Evolutionary conservation across 2,797 vertebrate genomes (phyloP), one percentile per base, ranked within the genome.

Genomic region (Avahi laniger): DNA sequence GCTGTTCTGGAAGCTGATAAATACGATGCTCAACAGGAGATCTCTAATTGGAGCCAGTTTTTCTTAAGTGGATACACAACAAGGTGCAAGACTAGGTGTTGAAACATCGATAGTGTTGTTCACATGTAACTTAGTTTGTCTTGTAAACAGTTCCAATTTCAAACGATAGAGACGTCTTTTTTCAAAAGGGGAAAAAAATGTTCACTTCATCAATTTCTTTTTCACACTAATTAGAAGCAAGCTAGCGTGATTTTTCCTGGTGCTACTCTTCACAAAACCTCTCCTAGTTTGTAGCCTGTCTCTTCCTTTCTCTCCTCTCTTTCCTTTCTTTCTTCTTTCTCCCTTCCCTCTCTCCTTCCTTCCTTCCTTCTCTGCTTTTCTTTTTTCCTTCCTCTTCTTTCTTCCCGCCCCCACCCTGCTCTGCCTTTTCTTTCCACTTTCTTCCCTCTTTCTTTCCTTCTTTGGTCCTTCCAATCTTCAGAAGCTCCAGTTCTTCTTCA

Each of bases 1-100:
- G 98, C 95, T 98, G 97, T 94, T 98, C 89, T 96, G 90, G 97
- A 97, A 96, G 95, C 96, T 93, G 96, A 98, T 97, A 97, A 97
- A 95, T 96, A 96, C 97, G 96, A 96, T 30, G 72, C 96, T 94
- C 95, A 15, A 97, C 95, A 97, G 98, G 97, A 97, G 95, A 95
- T 92, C 94, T 70, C 90, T 98, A 97, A 98, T 97, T 97, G 97
- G 94, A 98, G 95, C 95, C 93, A 89, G 97, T 97, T 97, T 97
- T 97, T 96, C 97, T 97, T 97, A 97, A 97, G 96, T 95, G 79
- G 94, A 69, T 96, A 65, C 94, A 97, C 96, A 97, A 94, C 73
- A 54, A 18, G 2, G 65, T 59, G 80, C 41, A 43, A 65, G 91
- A 7, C 82, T 82, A 93, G 92, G 92, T 69, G 79, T 63, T 89